Percentiles rank a stretch among this genome's conserved stretches.
These are phyloP conservation scores for Carcharodon carcharias DNA, from an alignment of 2,797 vertebrate species.

Conservation along the genomic window DNA sequence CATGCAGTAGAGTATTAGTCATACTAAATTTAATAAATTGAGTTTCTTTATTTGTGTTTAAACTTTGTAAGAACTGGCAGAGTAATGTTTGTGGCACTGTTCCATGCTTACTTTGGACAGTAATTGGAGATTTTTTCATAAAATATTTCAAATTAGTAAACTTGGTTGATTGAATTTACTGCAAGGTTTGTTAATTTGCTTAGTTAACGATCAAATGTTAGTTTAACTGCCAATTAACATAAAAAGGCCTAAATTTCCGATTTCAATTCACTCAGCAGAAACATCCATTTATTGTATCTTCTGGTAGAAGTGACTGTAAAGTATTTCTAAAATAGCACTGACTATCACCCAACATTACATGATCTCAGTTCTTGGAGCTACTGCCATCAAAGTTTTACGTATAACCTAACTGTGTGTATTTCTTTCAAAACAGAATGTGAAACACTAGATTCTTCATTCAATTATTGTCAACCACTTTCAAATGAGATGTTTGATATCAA, in stretches of 20 bases:
- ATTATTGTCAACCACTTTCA: not conserved
- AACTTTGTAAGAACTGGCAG: not conserved
- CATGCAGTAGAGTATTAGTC: not conserved
- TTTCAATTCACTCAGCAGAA: not conserved
- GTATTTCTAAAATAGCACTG: not conserved
- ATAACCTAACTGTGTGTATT: not conserved
- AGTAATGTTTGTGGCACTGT: not conserved
- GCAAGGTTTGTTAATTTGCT: no score
- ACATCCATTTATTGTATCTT: not conserved
- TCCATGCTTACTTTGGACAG: not conserved
- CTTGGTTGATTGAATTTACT: not conserved
- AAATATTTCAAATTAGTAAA: not conserved
- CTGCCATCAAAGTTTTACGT: not conserved
- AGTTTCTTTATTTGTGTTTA: not conserved
- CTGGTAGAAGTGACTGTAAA: no score
- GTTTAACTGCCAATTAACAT: not conserved
- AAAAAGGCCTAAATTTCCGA: not conserved
- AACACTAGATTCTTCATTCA: not conserved
- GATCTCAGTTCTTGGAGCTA: not conserved
- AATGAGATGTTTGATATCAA: not conserved
- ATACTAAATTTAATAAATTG: not conserved
- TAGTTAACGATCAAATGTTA: not conserved
- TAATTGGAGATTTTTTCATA: not conserved
- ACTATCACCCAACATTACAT: not conserved
- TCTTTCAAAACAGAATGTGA: not conserved